phyloP scores from a whole-genome alignment of 2,113 vertebrate genomes.

The Oreochromis tanganicae region DNA sequence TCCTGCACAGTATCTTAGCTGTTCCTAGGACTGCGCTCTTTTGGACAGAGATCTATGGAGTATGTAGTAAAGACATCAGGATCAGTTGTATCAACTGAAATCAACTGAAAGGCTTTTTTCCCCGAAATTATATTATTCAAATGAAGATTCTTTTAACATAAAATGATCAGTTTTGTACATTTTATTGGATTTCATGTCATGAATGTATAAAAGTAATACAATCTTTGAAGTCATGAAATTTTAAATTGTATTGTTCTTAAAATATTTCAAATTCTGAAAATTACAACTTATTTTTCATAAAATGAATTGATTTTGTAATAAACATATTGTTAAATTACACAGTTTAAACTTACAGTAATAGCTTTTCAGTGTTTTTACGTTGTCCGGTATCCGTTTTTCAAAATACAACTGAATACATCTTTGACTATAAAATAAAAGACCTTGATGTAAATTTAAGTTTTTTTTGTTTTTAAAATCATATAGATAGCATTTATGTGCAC shows the following conservation, averaged over 20 bases:
- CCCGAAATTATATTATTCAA: too few species aligned
- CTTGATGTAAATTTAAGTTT: not conserved
- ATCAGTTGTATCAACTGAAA: too few species aligned
- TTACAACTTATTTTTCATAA: not conserved
- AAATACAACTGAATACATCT: not conserved
- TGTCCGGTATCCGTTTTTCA: not conserved
- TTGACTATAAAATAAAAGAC: not conserved
- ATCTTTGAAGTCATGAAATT: not conserved
- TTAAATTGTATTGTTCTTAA: not conserved
- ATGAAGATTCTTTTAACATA: too few species aligned
- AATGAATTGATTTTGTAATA: not conserved
- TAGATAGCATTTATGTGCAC: not conserved
- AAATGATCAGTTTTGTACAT: not conserved
- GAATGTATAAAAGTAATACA: not conserved
- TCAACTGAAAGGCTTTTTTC: too few species aligned
- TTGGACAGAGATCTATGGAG: not conserved
- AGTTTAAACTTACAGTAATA: not conserved
- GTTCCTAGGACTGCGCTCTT: not conserved
- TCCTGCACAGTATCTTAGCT: not conserved
- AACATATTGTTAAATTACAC: not conserved
- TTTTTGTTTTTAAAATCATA: not conserved
- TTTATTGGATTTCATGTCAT: not conserved
- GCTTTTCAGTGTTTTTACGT: not conserved
- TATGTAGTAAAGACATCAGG: too few species aligned
- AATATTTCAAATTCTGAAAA: not conserved